A percentile compares a stretch with the other conserved stretches of the same genome.
Evolutionary conservation across 2,113 vertebrate genomes (phyloP).

Genomic region (Pelmatolapia mariae): DNA sequence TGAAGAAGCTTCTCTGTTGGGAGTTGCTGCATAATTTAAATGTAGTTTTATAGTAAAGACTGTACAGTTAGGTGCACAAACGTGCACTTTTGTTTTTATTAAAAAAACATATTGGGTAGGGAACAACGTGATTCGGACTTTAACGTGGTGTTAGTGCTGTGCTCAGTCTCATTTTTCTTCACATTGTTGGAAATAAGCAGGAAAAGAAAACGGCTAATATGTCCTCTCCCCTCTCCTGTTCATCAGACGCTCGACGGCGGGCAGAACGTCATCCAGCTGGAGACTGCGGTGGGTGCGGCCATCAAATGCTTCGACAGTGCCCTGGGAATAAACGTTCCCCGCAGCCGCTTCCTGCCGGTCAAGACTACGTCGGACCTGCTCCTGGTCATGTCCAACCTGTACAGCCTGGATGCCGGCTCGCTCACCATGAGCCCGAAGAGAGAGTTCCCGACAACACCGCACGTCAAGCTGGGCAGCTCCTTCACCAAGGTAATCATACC

Average conservation of each 20-base stretch:
- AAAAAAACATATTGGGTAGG: neutral
- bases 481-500: constrained; percentile 83
- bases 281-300: constrained; percentile 96
- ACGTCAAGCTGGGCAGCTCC: constrained; percentile 96
- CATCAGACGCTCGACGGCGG: constrained; percentile 91
- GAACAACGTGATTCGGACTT: rapidly evolving
- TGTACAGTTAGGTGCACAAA: rapidly evolving
- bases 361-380: constrained; percentile 97
- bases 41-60: neutral
- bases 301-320: constrained; percentile 98
- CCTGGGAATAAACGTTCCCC: constrained; percentile 94
- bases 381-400: constrained; percentile 98
- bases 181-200: neutral
- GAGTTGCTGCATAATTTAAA: neutral
- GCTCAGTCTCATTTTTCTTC: neutral
- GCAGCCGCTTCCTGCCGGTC: constrained; percentile 95
- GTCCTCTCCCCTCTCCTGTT: neutral
- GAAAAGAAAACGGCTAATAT: rapidly evolving
- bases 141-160: rapidly evolving
- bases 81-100: neutral
- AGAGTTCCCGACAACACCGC: constrained; percentile 94
- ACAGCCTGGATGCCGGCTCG: constrained; percentile 94
- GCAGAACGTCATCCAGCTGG: constrained; percentile 95
- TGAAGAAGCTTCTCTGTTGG: neutral
- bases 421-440: constrained; percentile 95